Evolutionary conservation across 1,140 invertebrate genomes (phyloP).

Genomic region (Meloidogyne exigua): DNA sequence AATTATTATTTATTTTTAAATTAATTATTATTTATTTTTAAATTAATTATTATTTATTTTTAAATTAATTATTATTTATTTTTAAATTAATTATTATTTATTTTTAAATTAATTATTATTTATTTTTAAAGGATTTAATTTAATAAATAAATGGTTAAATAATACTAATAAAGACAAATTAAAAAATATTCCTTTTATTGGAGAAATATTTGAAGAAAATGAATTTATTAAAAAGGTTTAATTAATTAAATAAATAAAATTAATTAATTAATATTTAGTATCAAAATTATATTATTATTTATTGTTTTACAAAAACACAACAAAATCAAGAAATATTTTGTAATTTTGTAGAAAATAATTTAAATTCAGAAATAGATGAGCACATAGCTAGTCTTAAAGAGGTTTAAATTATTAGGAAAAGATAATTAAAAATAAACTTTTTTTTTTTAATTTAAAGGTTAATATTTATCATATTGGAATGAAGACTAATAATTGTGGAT

Average conservation of each 20-base stretch:
- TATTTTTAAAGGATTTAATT: background rate
- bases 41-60: background rate
- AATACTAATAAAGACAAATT: too few species aligned
- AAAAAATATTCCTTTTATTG: too few species aligned
- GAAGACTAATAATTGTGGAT: background rate
- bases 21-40: too few species aligned
- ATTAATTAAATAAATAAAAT: background rate
- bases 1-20: too few species aligned
- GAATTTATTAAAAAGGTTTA: background rate
- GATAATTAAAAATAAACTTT: too few species aligned
- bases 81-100: background rate
- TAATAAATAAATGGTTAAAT: background rate
- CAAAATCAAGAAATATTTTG: background rate
- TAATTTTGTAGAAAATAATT: background rate
- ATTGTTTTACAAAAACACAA: background rate
- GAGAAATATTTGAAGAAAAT: background rate
- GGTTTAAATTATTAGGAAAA: background rate
- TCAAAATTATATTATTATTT: background rate
- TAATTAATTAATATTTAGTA: background rate
- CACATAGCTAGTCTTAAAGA: background rate
- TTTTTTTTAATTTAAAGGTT: background rate
- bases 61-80: too few species aligned
- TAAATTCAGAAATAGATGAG: background rate
- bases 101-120: too few species aligned
- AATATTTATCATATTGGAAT: background rate